Conservation (phyloP, 2,113 vertebrate species). For the Psophia crepitans region DNA sequence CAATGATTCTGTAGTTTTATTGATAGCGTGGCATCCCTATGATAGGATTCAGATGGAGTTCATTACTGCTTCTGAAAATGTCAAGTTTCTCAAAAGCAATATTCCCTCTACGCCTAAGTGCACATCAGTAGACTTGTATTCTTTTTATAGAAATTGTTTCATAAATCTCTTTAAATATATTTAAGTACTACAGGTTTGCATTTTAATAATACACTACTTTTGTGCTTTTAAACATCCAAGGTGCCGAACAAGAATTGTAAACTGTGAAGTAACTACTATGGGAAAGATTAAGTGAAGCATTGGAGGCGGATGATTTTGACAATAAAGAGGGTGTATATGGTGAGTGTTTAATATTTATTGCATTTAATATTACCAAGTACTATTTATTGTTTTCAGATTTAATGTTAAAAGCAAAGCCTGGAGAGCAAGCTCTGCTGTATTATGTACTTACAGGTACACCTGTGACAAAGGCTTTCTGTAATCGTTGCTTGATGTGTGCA, state of each 20-base stretch:
- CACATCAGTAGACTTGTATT: not conserved
- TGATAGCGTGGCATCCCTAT: not conserved
- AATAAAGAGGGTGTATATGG: conserved; percentile 72
- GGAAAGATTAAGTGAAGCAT: conserved; percentile 76
- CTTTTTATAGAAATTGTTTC: conserved; percentile 28
- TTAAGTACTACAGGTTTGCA: conserved; percentile 8
- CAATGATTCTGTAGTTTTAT: not conserved
- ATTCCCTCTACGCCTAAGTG: not conserved
- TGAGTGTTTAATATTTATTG: conserved; percentile 68
- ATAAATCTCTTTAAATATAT: conserved; percentile 42
- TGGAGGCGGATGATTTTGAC: conserved; percentile 70
- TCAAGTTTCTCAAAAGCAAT: not conserved
- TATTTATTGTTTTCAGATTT: conserved; percentile 51
- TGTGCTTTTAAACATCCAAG: conserved; percentile 68
- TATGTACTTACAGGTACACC: conserved; percentile 3
- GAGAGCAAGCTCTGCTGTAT: not conserved
- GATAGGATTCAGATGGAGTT: not conserved
- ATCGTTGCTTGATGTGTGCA: not conserved
- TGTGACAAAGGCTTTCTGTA: conserved; percentile 29
- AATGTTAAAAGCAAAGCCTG: conserved; percentile 23
- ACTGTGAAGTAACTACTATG: conserved; percentile 81
- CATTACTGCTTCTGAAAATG: not conserved
- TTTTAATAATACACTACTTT: conserved; percentile 49
- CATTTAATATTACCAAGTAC: conserved; percentile 31
- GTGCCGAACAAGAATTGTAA: conserved; percentile 77